Evolutionary conservation across 2,888 invertebrate genomes (phyloP).

Genomic region (Prionchulus punctatus): DNA sequence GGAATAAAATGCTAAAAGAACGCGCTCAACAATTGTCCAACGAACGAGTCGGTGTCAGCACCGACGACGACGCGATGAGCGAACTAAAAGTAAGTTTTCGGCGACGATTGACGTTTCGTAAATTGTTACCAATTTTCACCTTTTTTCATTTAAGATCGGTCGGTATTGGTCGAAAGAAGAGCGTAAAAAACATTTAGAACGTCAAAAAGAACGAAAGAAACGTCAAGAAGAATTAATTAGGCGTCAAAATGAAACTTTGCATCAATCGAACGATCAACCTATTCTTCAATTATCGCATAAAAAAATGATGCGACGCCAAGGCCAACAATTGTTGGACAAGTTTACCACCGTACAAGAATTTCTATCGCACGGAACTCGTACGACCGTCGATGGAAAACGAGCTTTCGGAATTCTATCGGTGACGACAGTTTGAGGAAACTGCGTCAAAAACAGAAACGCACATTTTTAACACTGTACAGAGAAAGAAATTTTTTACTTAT

Average conservation of each 20-base stretch:
- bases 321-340: constrained; percentile 40
- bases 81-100: constrained; percentile 47
- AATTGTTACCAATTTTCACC: background rate
- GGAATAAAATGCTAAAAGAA: constrained; percentile 50
- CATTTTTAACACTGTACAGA: too few species aligned
- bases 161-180: constrained; percentile 61
- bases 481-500: too few species aligned
- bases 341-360: constrained; percentile 46
- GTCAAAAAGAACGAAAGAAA: constrained; percentile 47
- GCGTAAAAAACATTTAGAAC: constrained; percentile 54
- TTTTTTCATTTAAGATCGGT: constrained; percentile 36
- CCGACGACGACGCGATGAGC: constrained; percentile 60
- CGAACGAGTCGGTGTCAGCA: constrained; percentile 51
- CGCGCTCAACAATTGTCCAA: constrained; percentile 50
- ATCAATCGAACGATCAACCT: constrained; percentile 18
- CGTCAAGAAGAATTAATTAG: constrained; percentile 30
- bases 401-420: constrained; percentile 36
- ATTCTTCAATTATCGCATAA: constrained; percentile 41
- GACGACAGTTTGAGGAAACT: constrained; percentile 37
- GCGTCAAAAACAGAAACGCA: too few species aligned
- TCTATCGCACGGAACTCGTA: constrained; percentile 42
- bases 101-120: background rate
- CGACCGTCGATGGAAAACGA: constrained; percentile 22
- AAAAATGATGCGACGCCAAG: constrained; percentile 35
- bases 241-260: constrained; percentile 14